Base-by-base conservation (phyloP, 2,113 vertebrate genomes). In the Zosterops japonicus region DNA sequence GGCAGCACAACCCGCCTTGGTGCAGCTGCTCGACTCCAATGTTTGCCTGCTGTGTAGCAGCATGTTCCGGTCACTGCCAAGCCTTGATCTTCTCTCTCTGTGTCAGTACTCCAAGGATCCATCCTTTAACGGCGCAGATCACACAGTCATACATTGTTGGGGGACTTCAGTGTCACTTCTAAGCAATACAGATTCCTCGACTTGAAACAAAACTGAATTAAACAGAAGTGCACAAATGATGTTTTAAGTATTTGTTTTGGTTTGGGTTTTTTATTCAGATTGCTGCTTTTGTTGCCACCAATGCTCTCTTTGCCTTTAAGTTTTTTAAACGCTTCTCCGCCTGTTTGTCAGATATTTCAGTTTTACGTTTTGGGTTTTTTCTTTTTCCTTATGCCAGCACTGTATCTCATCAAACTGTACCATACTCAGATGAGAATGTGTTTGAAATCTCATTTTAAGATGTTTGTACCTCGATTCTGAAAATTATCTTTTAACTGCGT, bases 21-120 rank as follows among this genome's bases (percentile, higher is more conserved):
- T 77, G 87, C 95, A 95, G 95, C 93, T 93, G 95, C 87, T 97
- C 64, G 6, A 6, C 53, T 61, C 33, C 84, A 76, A 1, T 28
- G 86, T 76, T 89, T 80, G 93, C 85, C 89, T 92, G 89, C 91
- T 91, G 89, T 71, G 94, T 16, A 92, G 93, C 94, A 93, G 93
- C 88, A 68, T 61, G 79, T 74, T 56, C 8, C 52, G 77, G 91
- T 88, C 89, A 53, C 89, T 94, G 90, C 93, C 89, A 84, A 91
- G 89, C 80, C 92, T 84, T 95, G 92, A 94, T 95, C 93, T 95
- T 63, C 94, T 67, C 56, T 25, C 65, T 19, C 56, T 55, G 41
- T 94, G 94, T 92, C 90, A 82, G 12, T 60, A 15, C 70, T 87
- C 81, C 90, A 28, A 74, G 88, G 84, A 80, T 44, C 91, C 85